Conservation (phyloP, 2,797 vertebrate species). For the Furcifer pardalis region DNA sequence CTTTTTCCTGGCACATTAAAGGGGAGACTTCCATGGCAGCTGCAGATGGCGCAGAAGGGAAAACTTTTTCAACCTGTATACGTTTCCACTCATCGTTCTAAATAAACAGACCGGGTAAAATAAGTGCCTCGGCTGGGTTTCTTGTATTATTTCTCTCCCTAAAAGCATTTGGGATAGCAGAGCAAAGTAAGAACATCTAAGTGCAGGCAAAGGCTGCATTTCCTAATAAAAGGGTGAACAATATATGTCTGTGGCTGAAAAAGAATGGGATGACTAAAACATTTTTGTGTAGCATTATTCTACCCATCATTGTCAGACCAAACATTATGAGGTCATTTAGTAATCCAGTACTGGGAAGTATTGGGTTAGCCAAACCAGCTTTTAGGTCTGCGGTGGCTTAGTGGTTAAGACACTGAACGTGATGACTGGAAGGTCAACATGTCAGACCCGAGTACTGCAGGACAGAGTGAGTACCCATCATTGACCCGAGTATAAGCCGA, state of each 20-base stretch:
- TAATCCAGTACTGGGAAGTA: not conserved
- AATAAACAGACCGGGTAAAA: not conserved
- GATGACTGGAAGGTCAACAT: no score
- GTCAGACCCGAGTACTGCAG: no score
- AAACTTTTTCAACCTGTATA: not conserved
- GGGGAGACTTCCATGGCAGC: not conserved
- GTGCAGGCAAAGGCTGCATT: not conserved
- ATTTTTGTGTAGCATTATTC: not conserved
- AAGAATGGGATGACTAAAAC: not conserved
- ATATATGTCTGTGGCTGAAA: not conserved
- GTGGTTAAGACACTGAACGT: no score
- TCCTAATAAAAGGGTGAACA: not conserved
- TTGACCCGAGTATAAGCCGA: no score
- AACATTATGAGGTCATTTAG: no score
- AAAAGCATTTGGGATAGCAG: not conserved
- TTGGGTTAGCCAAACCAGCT: no score
- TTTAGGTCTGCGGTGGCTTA: no score
- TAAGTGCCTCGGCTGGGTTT: not conserved
- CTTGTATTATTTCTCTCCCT: not conserved
- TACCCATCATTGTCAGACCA: not conserved
- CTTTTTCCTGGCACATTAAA: not conserved
- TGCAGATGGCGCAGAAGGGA: not conserved
- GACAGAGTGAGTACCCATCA: no score
- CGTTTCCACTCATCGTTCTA: not conserved
- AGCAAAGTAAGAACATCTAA: not conserved